phyloP scores from a whole-genome alignment of 1,140 invertebrate genomes.

The Drosophila lacertosa region DNA sequence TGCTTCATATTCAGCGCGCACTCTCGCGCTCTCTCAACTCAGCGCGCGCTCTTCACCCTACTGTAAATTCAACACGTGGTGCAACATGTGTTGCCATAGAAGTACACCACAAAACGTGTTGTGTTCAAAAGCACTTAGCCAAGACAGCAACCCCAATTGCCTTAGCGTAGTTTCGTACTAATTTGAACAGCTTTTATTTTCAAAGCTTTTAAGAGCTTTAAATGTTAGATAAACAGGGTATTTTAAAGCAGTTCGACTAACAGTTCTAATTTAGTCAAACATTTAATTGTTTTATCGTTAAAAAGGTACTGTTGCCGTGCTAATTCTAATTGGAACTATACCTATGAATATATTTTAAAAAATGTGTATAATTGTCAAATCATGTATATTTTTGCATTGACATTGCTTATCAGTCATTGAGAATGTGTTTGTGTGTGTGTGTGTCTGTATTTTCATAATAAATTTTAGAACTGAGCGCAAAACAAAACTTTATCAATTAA shows the following conservation, averaged over 20 bases:
- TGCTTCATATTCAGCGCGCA: constrained; percentile 57
- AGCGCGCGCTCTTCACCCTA: constrained; percentile 31
- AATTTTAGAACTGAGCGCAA: constrained; percentile 16
- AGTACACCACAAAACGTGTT: constrained; percentile 38
- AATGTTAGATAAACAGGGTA: background rate
- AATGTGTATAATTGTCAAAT: background rate
- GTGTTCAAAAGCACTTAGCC: constrained; percentile 4
- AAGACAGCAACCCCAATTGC: constrained; percentile 21
- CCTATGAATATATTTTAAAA: background rate
- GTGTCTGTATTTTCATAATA: background rate
- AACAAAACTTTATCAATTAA: constrained; percentile 62
- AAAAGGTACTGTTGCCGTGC: too few species aligned
- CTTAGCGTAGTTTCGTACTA: background rate
- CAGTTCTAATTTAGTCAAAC: too few species aligned
- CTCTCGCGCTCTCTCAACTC: constrained; percentile 33
- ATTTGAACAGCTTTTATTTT: background rate
- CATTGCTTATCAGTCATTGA: background rate
- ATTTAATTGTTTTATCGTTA: too few species aligned
- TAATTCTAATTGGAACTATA: too few species aligned
- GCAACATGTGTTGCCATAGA: constrained; percentile 55
- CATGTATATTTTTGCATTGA: background rate
- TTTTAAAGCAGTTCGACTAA: too few species aligned
- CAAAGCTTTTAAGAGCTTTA: background rate
- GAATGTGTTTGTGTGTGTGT: background rate
- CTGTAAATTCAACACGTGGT: background rate